Evolutionary conservation across 1,140 invertebrate species (phyloP).

Genomic region (Drosophila tristis): DNA sequence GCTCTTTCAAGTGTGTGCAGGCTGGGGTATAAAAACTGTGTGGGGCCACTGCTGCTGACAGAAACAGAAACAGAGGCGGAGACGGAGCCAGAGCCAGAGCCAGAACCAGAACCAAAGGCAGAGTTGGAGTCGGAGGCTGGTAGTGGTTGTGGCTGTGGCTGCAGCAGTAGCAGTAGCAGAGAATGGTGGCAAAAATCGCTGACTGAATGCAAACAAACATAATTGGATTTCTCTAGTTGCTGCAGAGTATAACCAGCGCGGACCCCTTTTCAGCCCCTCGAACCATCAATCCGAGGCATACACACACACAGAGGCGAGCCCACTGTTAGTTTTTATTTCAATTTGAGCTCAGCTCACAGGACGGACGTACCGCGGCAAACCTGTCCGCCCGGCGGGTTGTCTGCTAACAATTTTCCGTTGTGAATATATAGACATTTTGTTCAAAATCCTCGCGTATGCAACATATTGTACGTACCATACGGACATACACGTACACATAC

Average conservation of each 20-base stretch:
- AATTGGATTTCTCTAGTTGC: slow-evolving; percentile 81
- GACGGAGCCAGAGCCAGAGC: slow-evolving; percentile 17
- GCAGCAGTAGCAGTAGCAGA: not conserved
- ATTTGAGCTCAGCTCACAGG: slow-evolving; percentile 53
- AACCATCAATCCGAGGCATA: slow-evolving; percentile 17
- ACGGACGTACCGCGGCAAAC: slow-evolving; percentile 31
- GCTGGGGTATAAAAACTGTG: slow-evolving; percentile 37
- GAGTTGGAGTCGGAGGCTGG: too few relatives aligned
- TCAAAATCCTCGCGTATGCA: slow-evolving; percentile 69
- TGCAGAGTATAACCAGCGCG: slow-evolving; percentile 23
- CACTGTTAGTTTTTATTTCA: slow-evolving; percentile 74
- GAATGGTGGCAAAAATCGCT: slow-evolving; percentile 70
- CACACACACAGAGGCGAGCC: not conserved
- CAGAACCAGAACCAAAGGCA: not conserved
- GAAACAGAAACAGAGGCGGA: slow-evolving; percentile 30
- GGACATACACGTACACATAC: too few relatives aligned
- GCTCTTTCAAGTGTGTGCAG: slow-evolving; percentile 74
- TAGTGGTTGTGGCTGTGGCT: not conserved
- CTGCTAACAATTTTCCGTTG: slow-evolving; percentile 76
- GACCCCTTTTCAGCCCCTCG: slow-evolving; percentile 4
- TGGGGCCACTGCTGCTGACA: slow-evolving; percentile 21
- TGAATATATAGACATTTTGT: slow-evolving; percentile 81
- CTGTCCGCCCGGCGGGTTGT: slow-evolving; percentile 37
- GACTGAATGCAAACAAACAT: slow-evolving; percentile 83
- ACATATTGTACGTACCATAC: slow-evolving; percentile 36